Conservation (phyloP, 2,797 vertebrate species). For the Chlorospingus semifuscus region DNA sequence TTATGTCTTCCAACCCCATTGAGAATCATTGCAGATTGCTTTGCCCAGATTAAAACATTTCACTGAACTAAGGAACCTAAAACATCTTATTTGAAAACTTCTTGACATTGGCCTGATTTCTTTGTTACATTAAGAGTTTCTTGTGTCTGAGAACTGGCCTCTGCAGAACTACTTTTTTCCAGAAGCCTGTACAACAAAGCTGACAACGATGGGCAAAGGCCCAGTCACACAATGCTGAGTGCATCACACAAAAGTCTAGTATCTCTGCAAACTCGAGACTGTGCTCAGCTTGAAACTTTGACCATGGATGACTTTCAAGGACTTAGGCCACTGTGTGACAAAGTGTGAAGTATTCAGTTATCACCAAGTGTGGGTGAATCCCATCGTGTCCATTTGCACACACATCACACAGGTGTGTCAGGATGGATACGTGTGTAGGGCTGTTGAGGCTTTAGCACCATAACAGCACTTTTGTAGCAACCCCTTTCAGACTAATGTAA, state of each 20-base stretch:
- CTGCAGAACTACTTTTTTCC: neutral
- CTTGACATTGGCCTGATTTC: neutral
- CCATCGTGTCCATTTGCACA: accelerated
- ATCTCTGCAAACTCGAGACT: neutral
- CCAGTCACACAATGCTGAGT: neutral
- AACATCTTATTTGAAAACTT: neutral
- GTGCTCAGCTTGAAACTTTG: neutral
- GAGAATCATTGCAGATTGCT: neutral
- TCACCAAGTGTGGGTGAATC: neutral
- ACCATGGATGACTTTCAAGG: accelerated
- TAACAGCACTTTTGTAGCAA: neutral
- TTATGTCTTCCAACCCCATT: neutral
- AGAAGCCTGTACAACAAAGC: neutral
- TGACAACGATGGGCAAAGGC: neutral
- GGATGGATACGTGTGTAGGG: neutral
- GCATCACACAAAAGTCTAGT: neutral
- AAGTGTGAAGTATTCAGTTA: neutral
- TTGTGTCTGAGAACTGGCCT: neutral
- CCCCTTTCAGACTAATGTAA: neutral
- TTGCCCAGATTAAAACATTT: neutral
- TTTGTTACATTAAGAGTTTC: neutral
- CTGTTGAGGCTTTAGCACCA: neutral
- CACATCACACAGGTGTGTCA: neutral
- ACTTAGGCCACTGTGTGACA: neutral
- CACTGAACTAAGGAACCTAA: neutral